Evolutionary conservation across 2,113 vertebrate genomes (phyloP).

Genomic region (Bolborhynchus lineola): DNA sequence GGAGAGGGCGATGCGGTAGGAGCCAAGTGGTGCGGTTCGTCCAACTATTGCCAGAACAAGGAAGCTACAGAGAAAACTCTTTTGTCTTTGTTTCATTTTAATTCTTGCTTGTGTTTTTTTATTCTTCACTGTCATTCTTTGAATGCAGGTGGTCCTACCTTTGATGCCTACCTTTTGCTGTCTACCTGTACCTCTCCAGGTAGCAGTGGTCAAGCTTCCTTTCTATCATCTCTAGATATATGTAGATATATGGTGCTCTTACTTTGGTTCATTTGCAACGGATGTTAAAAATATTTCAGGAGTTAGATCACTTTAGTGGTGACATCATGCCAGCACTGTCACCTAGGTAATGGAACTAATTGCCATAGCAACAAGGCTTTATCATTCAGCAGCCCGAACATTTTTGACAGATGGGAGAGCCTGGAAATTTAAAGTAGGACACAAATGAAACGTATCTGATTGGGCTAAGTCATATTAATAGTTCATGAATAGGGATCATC

Average conservation of each 20-base stretch:
- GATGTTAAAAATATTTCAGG: constrained; percentile 58
- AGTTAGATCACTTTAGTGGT: constrained; percentile 65
- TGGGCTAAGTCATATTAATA: constrained; percentile 45
- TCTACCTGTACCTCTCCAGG: background rate
- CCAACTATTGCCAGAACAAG: background rate
- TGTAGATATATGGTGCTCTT: background rate
- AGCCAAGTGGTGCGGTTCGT: background rate
- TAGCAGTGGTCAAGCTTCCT: background rate
- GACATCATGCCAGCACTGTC: constrained; percentile 73
- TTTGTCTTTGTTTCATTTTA: background rate
- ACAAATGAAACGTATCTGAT: constrained; percentile 49
- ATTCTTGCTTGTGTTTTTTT: background rate
- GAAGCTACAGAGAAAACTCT: background rate
- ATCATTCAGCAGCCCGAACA: constrained; percentile 60
- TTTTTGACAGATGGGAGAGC: constrained; percentile 69
- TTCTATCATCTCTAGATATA: background rate
- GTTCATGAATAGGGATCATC: constrained; percentile 39
- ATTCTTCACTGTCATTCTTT: background rate
- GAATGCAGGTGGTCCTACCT: background rate
- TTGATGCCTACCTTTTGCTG: background rate
- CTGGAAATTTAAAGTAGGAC: constrained; percentile 62
- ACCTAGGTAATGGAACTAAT: constrained; percentile 79
- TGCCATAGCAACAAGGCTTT: constrained; percentile 77
- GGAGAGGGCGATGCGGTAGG: fast-evolving
- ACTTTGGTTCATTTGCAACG: constrained; percentile 19